These are phyloP conservation scores for Drosophila dives DNA, from an alignment of 2,888 invertebrate genomes.

Conservation along the genomic window DNA sequence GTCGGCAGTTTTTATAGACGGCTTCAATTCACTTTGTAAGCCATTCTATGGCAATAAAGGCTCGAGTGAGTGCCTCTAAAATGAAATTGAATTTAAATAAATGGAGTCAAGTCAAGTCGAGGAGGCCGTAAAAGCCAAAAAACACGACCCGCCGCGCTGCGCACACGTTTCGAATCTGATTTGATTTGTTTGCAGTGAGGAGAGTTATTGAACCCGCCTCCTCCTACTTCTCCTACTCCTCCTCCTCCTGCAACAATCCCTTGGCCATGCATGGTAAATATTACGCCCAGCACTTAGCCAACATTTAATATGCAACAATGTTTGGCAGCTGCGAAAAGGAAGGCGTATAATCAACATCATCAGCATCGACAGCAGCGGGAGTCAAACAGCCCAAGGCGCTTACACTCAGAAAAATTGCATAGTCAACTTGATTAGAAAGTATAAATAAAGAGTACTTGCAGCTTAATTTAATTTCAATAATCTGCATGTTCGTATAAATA, in stretches of 20 bases:
- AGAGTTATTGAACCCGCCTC: constrained; percentile 1
- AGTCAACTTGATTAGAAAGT: neutral
- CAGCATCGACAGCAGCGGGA: constrained; percentile 29
- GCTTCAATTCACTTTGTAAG: constrained; percentile 76
- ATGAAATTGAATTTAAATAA: constrained; percentile 81
- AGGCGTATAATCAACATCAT: constrained; percentile 60
- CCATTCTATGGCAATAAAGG: constrained; percentile 71
- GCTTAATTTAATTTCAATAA: neutral
- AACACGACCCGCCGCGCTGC: constrained; percentile 25
- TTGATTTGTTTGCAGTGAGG: constrained; percentile 69
- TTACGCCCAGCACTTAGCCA: constrained; percentile 71
- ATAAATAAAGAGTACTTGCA: neutral
- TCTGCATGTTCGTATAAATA: neutral
- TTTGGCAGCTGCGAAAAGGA: constrained; percentile 57
- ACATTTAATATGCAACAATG: constrained; percentile 79
- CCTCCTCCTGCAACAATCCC: neutral
- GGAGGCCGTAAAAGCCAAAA: constrained; percentile 58
- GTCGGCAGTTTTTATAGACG: constrained; percentile 50
- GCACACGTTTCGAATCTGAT: constrained; percentile 69
- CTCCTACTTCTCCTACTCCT: neutral
- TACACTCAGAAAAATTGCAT: neutral
- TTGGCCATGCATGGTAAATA: constrained; percentile 2
- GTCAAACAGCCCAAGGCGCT: neutral
- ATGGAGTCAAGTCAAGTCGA: constrained; percentile 52
- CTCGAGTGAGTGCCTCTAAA: constrained; percentile 73